phyloP scores from a whole-genome alignment of 2,113 vertebrate genomes.

The Otus sunia region DNA sequence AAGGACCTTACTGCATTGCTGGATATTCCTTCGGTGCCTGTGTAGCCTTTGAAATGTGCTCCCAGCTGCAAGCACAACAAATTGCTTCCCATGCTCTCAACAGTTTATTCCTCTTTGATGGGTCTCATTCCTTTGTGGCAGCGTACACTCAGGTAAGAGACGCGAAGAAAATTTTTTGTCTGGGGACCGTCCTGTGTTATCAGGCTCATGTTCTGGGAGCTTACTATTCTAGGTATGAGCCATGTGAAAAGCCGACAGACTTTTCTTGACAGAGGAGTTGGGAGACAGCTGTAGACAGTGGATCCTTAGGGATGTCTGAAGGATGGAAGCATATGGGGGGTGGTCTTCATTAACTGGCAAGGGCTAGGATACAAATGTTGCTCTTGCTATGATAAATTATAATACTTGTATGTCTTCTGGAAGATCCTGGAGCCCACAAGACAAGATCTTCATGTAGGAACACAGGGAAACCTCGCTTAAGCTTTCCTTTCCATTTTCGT shows the following conservation, averaged over 20 bases:
- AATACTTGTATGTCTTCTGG: neutral
- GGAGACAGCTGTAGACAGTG: neutral
- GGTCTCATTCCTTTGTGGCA: conserved; percentile 91
- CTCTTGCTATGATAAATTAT: neutral
- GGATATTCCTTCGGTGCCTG: conserved; percentile 97
- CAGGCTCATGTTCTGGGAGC: neutral
- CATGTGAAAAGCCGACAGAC: neutral
- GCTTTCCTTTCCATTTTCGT: neutral
- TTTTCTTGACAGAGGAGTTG: neutral
- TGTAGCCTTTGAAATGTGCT: conserved; percentile 97
- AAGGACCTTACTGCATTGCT: conserved; percentile 90
- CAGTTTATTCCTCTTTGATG: conserved; percentile 90
- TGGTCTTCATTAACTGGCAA: neutral
- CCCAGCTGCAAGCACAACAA: conserved; percentile 86
- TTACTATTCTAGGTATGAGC: neutral
- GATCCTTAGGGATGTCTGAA: neutral
- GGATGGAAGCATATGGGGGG: neutral
- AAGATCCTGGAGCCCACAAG: neutral
- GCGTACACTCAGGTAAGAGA: conserved; percentile 90
- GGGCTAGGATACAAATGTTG: neutral
- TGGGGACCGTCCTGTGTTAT: neutral
- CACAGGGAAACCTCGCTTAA: neutral
- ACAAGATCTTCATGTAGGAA: neutral
- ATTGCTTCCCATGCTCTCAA: conserved; percentile 75
- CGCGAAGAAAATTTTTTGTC: neutral